Conservation (phyloP, 2,888 invertebrate genomes). For the Ormyrus pomaceus region DNA sequence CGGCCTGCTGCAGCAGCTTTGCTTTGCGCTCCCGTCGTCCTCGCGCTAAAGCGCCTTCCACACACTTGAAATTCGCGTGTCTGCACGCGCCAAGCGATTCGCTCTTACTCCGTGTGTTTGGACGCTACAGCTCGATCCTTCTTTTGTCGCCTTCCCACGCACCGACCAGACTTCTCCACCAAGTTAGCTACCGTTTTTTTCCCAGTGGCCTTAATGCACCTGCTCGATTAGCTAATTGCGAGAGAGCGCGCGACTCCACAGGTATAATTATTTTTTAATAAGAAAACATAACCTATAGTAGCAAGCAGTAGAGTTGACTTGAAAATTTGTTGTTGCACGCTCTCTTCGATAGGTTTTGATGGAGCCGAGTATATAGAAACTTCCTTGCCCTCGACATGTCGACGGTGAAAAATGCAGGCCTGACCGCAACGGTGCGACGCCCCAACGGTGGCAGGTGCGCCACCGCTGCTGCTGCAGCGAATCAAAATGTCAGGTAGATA, state of each 20-base stretch:
- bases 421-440: neutral
- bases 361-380: neutral
- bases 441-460: conserved; percentile 13
- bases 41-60: neutral
- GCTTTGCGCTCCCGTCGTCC: neutral
- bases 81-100: neutral
- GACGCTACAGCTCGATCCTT: too few relatives aligned
- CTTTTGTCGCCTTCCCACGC: neutral
- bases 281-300: neutral
- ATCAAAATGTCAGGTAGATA: conserved; percentile 27
- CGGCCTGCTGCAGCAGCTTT: neutral
- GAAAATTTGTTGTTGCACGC: too few relatives aligned
- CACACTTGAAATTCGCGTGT: too few relatives aligned
- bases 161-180: neutral
- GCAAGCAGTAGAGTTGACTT: neutral
- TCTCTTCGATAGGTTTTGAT: too few relatives aligned
- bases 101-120: too few relatives aligned
- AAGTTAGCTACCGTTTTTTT: too few relatives aligned
- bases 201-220: conserved; percentile 35
- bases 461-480: conserved; percentile 24
- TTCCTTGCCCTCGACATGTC: conserved; percentile 28
- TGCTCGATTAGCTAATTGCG: conserved; percentile 4
- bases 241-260: neutral
- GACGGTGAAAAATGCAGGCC: conserved; percentile 21
- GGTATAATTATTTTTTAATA: conserved; percentile 9